These are phyloP conservation scores for Zoanthus sociatus DNA, from an alignment of 92 coral and sea anemone species.

Conservation along the genomic window DNA sequence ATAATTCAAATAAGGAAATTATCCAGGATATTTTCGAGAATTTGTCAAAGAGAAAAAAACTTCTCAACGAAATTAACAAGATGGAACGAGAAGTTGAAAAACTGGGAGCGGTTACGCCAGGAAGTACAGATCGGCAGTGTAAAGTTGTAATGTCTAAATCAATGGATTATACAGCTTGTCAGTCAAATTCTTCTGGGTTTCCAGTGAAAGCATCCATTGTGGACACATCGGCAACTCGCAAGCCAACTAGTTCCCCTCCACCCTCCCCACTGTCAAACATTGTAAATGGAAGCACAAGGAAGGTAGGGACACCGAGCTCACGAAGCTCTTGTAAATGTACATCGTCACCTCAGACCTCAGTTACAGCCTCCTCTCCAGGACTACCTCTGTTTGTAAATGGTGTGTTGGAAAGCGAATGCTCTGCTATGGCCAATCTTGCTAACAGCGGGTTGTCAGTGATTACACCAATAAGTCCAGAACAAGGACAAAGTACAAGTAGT, in stretches of 20 bases:
- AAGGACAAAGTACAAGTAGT: slow-evolving; percentile 9
- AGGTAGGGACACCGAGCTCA: slow-evolving; percentile 30
- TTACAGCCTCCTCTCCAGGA: slow-evolving; percentile 10
- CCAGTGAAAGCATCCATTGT: neutral
- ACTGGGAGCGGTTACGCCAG: slow-evolving; percentile 28
- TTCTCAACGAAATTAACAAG: slow-evolving; percentile 76
- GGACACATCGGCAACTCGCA: neutral
- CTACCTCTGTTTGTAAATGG: slow-evolving; percentile 37
- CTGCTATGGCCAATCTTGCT: slow-evolving; percentile 67
- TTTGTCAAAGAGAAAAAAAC: slow-evolving; percentile 73
- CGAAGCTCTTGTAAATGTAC: neutral
- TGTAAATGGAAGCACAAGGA: slow-evolving; percentile 10
- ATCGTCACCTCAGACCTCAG: slow-evolving; percentile 8
- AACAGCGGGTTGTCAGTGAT: slow-evolving; percentile 68
- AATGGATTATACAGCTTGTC: neutral
- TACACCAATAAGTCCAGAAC: slow-evolving; percentile 73
- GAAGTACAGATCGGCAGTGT: neutral
- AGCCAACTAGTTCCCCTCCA: neutral
- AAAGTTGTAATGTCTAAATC: neutral
- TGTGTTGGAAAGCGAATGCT: slow-evolving; percentile 37
- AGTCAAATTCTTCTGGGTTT: neutral
- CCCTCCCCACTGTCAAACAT: neutral
- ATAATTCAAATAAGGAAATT: slow-evolving; percentile 59
- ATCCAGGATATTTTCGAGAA: slow-evolving; percentile 74
- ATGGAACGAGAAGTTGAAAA: slow-evolving; percentile 75